phyloP scores from a whole-genome alignment of 2,797 vertebrate species.

The Lepilemur ruficaudatus region DNA sequence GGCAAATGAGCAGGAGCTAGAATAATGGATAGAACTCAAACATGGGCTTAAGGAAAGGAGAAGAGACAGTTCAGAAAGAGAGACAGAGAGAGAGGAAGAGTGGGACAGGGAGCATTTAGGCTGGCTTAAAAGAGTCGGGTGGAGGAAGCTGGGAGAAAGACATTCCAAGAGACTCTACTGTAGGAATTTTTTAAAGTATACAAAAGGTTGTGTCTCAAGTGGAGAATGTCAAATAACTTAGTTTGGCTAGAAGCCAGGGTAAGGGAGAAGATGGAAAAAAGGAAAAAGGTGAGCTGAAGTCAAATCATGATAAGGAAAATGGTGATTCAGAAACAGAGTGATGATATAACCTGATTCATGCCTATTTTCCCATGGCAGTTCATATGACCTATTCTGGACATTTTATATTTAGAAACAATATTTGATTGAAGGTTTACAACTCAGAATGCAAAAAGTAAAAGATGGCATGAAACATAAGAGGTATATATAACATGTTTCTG shows the following conservation, averaged over 20 bases:
- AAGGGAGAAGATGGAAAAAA: not conserved
- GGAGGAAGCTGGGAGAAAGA: not conserved
- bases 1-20: not conserved
- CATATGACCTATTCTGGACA: not conserved
- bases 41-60: not conserved
- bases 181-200: not conserved
- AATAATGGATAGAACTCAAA: not conserved
- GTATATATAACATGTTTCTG: not conserved
- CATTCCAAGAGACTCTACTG: not conserved
- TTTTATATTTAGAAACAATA: not conserved
- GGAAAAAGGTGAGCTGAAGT: not conserved
- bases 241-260: not conserved
- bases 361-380: not conserved
- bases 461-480: not conserved
- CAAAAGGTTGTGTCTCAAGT: not conserved
- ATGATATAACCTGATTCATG: not conserved
- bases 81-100: not conserved
- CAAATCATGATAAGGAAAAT: not conserved
- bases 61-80: not conserved
- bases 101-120: not conserved
- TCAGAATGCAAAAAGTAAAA: conserved; percentile 18
- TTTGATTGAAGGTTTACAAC: not conserved
- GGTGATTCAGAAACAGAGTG: not conserved
- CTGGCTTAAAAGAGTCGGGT: not conserved
- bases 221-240: not conserved